Evolutionary conservation across 2,888 invertebrate genomes (phyloP).

Genomic region (Andrena minutula): DNA sequence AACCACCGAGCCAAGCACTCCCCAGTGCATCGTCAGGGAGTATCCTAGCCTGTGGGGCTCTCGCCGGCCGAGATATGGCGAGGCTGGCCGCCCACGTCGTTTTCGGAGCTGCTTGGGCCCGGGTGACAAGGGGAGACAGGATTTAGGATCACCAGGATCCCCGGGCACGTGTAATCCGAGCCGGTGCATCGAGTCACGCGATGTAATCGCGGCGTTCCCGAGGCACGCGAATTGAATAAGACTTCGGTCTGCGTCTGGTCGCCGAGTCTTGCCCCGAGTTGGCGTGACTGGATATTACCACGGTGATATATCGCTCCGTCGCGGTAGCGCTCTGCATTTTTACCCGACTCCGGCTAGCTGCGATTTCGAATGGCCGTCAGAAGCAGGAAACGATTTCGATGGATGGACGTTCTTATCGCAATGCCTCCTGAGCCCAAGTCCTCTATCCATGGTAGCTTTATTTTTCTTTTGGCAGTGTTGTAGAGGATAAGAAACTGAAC

Average conservation of each 20-base stretch:
- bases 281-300: slow-evolving; percentile 49
- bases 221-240: slow-evolving; percentile 57
- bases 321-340: slow-evolving; percentile 16
- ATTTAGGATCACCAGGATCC: slow-evolving; percentile 64
- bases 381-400: slow-evolving; percentile 21
- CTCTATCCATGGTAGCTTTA: background rate
- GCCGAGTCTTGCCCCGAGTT: slow-evolving; percentile 13
- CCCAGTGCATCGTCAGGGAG: background rate
- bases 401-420: background rate
- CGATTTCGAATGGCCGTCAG: background rate
- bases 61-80: slow-evolving; percentile 46
- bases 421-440: too few relatives aligned
- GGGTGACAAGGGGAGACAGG: slow-evolving; percentile 68
- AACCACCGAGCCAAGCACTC: background rate
- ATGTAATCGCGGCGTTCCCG: slow-evolving; percentile 63
- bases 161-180: slow-evolving; percentile 67
- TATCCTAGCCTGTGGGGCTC: slow-evolving; percentile 10
- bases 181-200: slow-evolving; percentile 65
- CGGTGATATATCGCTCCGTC: slow-evolving; percentile 46
- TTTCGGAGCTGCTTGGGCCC: slow-evolving; percentile 63
- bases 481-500: too few relatives aligned
- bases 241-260: slow-evolving; percentile 28
- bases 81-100: slow-evolving; percentile 68
- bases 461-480: too few relatives aligned
- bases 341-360: background rate